These are phyloP conservation scores for Onthophagus sagittarius DNA, from an alignment of 2,888 invertebrate species.

Conservation along the genomic window DNA sequence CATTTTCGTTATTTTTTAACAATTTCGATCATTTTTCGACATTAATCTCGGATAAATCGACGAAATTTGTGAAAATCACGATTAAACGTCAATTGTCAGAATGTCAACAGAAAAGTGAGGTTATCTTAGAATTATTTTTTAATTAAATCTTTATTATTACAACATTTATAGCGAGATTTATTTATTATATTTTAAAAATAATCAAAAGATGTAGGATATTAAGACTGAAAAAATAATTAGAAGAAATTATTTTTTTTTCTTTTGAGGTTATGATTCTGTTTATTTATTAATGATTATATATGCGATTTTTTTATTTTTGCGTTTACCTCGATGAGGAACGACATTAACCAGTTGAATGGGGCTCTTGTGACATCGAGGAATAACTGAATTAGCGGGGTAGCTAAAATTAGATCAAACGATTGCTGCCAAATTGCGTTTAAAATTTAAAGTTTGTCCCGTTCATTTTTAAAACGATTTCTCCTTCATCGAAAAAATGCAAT, in stretches of 20 bases:
- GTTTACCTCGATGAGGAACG: conserved; percentile 9
- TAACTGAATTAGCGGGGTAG: conserved; percentile 6
- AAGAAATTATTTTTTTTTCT: too few species aligned
- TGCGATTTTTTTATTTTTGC: background rate
- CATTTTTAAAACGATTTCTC: background rate
- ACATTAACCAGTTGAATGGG: background rate
- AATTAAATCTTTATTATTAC: background rate
- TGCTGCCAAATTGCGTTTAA: background rate
- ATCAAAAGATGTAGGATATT: background rate
- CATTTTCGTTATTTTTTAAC: background rate
- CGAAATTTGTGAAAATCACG: background rate
- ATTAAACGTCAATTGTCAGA: background rate
- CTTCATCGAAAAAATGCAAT: background rate
- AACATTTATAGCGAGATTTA: too few species aligned
- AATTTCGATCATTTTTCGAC: background rate
- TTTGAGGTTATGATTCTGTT: too few species aligned
- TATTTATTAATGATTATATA: background rate
- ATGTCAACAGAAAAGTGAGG: background rate
- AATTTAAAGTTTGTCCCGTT: background rate
- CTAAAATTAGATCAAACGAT: background rate
- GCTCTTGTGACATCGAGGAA: background rate
- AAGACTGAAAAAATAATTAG: too few species aligned
- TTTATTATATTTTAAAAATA: background rate
- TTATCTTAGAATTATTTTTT: background rate
- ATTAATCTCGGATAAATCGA: too few species aligned